A percentile compares a stretch with the other conserved stretches of the same genome.
These are phyloP conservation scores for Xanthia togata DNA, from an alignment of 2,888 invertebrate genomes.

Conservation along the genomic window DNA sequence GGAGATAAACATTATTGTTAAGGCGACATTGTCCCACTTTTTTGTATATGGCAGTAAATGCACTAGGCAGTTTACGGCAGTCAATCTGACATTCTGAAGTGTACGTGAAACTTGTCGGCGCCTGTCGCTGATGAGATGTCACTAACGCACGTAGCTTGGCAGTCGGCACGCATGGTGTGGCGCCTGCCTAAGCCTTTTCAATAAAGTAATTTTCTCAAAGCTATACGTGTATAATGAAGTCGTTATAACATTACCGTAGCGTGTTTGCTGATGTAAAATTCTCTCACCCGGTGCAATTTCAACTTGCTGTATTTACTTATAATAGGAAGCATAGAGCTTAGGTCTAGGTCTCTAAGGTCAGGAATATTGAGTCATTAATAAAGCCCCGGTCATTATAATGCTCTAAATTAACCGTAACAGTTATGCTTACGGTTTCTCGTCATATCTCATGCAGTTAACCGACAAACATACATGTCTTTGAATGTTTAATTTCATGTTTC, in stretches of 20 bases:
- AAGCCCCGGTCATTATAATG: slow-evolving; percentile 31
- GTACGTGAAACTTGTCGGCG: slow-evolving; percentile 16
- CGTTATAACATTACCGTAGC: slow-evolving; percentile 13
- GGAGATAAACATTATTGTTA: slow-evolving; percentile 60
- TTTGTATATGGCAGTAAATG: slow-evolving; percentile 32
- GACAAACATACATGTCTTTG: slow-evolving; percentile 21
- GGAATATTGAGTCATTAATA: slow-evolving; percentile 45
- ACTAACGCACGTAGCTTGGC: neutral
- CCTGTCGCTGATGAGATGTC: neutral
- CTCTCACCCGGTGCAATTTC: neutral
- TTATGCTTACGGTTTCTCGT: slow-evolving; percentile 31
- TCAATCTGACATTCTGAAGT: slow-evolving; percentile 21
- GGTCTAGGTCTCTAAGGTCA: slow-evolving; percentile 25
- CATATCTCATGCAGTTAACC: slow-evolving; percentile 37
- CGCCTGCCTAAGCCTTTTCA: slow-evolving; percentile 4
- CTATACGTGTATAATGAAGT: slow-evolving; percentile 20
- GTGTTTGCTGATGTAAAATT: slow-evolving; percentile 8
- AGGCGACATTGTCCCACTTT: slow-evolving; percentile 46
- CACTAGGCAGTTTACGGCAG: slow-evolving; percentile 6
- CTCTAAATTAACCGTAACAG: slow-evolving; percentile 38
- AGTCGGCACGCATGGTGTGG: slow-evolving; percentile 1
- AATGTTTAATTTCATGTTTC: slow-evolving; percentile 28
- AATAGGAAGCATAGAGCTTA: neutral
- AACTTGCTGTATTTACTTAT: slow-evolving; percentile 1
- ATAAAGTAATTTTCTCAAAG: slow-evolving; percentile 27